These are phyloP conservation scores for Petromus typicus DNA, from an alignment of 2,113 vertebrate species.

Conservation along the genomic window DNA sequence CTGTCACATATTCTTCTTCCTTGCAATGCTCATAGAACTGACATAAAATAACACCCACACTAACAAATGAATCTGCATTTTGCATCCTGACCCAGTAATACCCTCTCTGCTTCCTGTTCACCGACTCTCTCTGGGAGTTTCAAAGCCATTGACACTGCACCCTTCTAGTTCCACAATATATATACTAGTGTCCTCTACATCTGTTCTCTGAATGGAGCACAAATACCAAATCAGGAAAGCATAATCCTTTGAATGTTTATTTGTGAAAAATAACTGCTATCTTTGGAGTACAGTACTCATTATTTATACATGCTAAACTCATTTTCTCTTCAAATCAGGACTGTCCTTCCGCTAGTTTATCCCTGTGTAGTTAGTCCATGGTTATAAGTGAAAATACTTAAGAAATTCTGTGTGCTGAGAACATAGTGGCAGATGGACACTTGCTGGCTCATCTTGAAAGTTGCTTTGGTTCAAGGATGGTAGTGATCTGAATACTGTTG, in stretches of 20 bases:
- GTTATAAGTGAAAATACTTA: not conserved
- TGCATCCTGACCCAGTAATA: not conserved
- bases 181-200: not conserved
- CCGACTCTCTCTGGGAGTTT: not conserved
- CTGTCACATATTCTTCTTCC: not conserved
- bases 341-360: not conserved
- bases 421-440: not conserved
- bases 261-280: slow-evolving; percentile 7
- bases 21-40: not conserved
- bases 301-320: not conserved
- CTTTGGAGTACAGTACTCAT: not conserved
- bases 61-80: slow-evolving; percentile 11
- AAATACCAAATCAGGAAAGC: not conserved
- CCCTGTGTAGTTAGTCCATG: not conserved
- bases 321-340: not conserved
- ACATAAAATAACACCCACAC: not conserved
- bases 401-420: not conserved
- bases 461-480: not conserved
- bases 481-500: not conserved
- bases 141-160: not conserved
- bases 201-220: not conserved
- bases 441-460: not conserved
- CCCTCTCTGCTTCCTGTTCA: not conserved
- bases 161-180: not conserved
- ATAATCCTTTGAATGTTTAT: not conserved